phyloP scores from a whole-genome alignment of 2,113 vertebrate species.

The Megaceryle maxima region DNA sequence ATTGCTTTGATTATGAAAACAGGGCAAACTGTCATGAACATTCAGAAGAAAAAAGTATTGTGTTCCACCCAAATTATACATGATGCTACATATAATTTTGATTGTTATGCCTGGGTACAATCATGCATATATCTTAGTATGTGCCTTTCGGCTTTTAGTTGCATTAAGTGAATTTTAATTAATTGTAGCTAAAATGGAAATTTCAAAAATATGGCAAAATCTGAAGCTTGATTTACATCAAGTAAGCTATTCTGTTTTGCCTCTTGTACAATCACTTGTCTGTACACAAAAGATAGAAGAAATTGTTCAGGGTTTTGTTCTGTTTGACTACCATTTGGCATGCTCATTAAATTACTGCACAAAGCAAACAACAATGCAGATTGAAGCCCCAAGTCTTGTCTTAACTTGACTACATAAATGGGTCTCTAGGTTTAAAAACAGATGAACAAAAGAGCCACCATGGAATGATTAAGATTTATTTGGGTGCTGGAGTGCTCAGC shows the following conservation, averaged over 20 bases:
- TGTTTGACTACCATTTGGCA: background rate
- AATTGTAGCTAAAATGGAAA: background rate
- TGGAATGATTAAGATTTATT: background rate
- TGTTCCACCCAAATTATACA: background rate
- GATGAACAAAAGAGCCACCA: conserved; percentile 5
- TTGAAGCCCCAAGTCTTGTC: background rate
- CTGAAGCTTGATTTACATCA: background rate
- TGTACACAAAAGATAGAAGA: background rate
- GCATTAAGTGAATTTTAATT: background rate
- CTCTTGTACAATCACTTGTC: background rate
- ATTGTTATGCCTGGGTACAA: background rate
- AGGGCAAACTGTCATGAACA: background rate
- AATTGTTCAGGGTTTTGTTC: background rate
- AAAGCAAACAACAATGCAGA: conserved; percentile 28
- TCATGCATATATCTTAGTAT: background rate
- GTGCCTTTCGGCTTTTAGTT: background rate
- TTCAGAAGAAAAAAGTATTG: background rate
- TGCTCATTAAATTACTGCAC: conserved; percentile 41
- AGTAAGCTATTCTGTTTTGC: background rate
- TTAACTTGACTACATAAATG: conserved; percentile 9
- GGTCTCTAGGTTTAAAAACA: background rate
- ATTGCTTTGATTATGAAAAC: background rate
- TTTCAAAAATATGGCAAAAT: background rate
- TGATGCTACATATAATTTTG: background rate
- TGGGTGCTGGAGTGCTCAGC: background rate